phyloP scores from a whole-genome alignment of 2,888 invertebrate genomes.

The Heliconius erato region DNA sequence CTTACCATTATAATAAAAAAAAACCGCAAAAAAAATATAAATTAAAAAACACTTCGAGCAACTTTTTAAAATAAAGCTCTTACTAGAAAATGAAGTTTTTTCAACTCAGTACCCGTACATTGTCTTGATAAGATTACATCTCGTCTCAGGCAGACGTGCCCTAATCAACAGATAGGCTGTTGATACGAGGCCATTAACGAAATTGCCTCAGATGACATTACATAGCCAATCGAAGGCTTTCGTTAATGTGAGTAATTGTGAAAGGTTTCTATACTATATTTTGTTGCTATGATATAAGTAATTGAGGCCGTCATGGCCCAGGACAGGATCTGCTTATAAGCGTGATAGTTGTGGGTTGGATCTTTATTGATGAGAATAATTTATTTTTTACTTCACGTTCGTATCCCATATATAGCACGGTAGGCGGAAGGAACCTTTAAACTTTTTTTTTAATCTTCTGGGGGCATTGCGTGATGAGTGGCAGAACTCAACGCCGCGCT shows the following conservation, averaged over 20 bases:
- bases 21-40: no score
- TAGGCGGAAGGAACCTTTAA: no score
- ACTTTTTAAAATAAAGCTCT: not conserved
- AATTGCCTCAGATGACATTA: slow-evolving; percentile 54
- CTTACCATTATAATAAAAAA: no score
- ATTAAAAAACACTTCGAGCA: not conserved
- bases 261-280: slow-evolving; percentile 3
- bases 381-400: not conserved
- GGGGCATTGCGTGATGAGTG: no score
- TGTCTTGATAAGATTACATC: slow-evolving; percentile 20
- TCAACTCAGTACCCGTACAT: slow-evolving; percentile 1
- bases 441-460: not conserved
- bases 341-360: not conserved
- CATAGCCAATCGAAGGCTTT: slow-evolving; percentile 32
- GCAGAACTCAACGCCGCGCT: no score
- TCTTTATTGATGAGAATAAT: not conserved
- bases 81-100: slow-evolving; percentile 16
- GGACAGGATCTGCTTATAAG: no score
- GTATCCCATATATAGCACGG: no score
- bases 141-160: slow-evolving; percentile 49
- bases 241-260: slow-evolving; percentile 21
- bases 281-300: not conserved
- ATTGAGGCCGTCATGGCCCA: not conserved
- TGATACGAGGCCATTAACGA: slow-evolving; percentile 57
- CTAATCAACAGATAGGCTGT: slow-evolving; percentile 55